Conservation (phyloP, 1,140 invertebrate genomes). For the Heliconius eleuchia region DNA sequence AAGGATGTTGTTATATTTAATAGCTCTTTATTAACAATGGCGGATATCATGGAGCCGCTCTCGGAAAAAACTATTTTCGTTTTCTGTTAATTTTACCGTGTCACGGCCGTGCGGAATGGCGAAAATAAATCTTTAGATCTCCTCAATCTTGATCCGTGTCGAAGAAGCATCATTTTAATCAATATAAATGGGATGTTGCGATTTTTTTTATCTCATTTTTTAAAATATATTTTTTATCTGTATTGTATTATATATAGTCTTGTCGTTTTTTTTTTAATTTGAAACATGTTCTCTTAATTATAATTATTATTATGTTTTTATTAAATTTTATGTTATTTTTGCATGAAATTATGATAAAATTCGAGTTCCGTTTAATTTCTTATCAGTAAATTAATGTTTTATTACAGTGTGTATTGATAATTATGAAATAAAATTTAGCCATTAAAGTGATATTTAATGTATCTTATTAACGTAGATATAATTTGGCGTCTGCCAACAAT, state of each 20-base stretch:
- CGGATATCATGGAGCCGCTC: constrained; percentile 22
- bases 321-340: neutral
- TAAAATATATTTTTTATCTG: neutral
- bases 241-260: neutral
- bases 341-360: neutral
- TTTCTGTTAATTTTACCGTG: constrained; percentile 25
- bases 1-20: constrained; percentile 35
- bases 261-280: neutral
- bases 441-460: neutral
- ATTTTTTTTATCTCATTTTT: neutral
- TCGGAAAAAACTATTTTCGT: constrained; percentile 35
- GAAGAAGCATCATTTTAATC: constrained; percentile 20
- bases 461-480: neutral
- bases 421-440: neutral
- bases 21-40: constrained; percentile 29
- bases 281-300: neutral
- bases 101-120: constrained; percentile 26
- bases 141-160: neutral
- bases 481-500: neutral
- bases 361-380: neutral
- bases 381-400: neutral
- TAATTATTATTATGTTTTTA: neutral
- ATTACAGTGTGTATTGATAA: neutral
- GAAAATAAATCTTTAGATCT: constrained; percentile 26
- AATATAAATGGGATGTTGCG: constrained; percentile 11